phyloP scores from a whole-genome alignment of 2,113 vertebrate genomes.

The Pluvialis apricaria region DNA sequence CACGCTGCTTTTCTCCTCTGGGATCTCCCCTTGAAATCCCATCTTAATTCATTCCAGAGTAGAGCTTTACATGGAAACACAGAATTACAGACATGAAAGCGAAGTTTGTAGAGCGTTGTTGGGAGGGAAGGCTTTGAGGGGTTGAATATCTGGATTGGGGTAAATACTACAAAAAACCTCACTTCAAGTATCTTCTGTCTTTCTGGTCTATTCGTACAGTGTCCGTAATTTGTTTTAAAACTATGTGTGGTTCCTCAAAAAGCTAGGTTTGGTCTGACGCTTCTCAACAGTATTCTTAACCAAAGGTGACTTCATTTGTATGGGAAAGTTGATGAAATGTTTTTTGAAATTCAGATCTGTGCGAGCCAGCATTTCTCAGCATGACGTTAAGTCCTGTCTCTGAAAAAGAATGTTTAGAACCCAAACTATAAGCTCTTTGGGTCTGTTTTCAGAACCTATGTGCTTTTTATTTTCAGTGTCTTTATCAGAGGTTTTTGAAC shows the following conservation, averaged over 20 bases:
- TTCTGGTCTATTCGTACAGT: neutral
- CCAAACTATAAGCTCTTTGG: constrained; percentile 18
- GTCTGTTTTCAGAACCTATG: neutral
- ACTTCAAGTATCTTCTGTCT: neutral
- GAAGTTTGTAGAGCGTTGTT: neutral
- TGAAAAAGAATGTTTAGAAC: constrained; percentile 14
- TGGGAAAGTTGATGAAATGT: neutral
- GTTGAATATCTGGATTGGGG: neutral
- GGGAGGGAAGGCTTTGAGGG: neutral
- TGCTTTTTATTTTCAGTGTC: neutral
- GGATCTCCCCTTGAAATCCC: neutral
- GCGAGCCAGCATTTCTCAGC: neutral
- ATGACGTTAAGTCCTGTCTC: constrained; percentile 9
- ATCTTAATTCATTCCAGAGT: neutral
- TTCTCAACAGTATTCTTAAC: neutral
- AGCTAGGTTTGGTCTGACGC: neutral
- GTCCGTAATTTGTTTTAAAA: neutral
- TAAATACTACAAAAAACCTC: neutral
- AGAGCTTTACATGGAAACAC: neutral
- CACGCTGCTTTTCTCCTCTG: neutral
- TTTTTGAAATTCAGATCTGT: neutral
- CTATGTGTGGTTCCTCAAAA: neutral
- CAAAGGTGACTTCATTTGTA: constrained; percentile 1
- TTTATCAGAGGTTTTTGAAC: constrained; percentile 40
- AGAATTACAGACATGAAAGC: neutral